These are phyloP conservation scores for Harmothoe impar DNA, from an alignment of 2,888 invertebrate species.

Conservation along the genomic window DNA sequence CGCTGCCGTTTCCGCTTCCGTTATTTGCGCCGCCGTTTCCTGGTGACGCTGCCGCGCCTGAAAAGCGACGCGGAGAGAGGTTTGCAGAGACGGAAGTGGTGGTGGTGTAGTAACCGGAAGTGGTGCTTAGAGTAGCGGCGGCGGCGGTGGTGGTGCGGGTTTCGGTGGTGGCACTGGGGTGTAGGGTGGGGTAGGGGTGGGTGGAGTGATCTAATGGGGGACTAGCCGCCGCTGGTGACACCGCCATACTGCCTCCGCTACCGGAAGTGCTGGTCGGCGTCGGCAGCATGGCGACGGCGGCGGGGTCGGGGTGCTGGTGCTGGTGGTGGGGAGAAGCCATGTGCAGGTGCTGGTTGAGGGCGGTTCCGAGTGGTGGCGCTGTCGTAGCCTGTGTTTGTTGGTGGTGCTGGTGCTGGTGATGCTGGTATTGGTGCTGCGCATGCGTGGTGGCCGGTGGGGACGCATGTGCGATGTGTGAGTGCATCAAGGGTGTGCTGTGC, in stretches of 20 bases:
- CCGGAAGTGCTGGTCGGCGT: background rate
- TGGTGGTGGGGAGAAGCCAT: background rate
- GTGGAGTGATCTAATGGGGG: slow-evolving; percentile 58
- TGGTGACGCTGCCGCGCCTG: background rate
- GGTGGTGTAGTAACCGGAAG: background rate
- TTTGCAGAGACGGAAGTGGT: background rate
- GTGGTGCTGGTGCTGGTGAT: slow-evolving; percentile 46
- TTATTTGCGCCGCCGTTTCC: background rate
- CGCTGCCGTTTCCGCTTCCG: background rate
- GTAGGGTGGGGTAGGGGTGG: slow-evolving; percentile 62
- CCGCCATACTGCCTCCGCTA: background rate
- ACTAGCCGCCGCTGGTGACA: slow-evolving; percentile 56
- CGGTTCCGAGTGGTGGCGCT: background rate
- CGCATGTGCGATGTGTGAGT: slow-evolving; percentile 56
- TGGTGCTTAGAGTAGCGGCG: background rate
- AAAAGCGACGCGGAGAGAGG: background rate
- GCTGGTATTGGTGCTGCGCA: slow-evolving; percentile 13
- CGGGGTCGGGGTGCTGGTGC: slow-evolving; percentile 17
- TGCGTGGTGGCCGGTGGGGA: background rate
- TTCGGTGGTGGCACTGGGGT: slow-evolving; percentile 62
- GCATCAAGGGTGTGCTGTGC: slow-evolving; percentile 55
- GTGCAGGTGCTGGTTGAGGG: background rate
- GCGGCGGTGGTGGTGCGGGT: background rate
- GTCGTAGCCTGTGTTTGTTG: background rate
- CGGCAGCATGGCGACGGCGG: background rate